Percentiles rank a stretch among this genome's conserved stretches.
Conservation (phyloP, 2,888 invertebrate species). For the Ptychoptera albimana region DNA sequence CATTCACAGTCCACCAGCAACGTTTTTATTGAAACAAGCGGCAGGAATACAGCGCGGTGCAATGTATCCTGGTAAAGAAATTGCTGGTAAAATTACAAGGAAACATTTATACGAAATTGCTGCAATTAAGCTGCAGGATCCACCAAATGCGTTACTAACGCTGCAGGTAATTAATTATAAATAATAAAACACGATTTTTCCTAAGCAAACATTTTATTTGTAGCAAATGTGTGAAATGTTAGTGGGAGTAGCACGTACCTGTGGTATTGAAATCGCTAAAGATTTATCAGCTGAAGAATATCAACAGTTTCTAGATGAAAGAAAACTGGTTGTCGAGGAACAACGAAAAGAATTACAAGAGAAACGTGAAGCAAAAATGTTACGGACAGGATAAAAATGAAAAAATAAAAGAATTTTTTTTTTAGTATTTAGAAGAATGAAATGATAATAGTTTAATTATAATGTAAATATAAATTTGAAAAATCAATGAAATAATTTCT, state of each 20-base stretch:
- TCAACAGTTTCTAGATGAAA: conserved; percentile 59
- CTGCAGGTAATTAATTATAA: conserved; percentile 18
- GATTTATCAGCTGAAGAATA: conserved; percentile 67
- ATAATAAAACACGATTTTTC: neutral
- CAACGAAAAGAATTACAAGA: conserved; percentile 66
- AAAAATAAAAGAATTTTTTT: neutral
- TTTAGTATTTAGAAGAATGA: neutral
- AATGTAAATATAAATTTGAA: neutral
- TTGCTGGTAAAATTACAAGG: conserved; percentile 74
- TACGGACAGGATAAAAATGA: conserved; percentile 51
- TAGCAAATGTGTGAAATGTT: conserved; percentile 65
- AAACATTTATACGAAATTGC: conserved; percentile 99
- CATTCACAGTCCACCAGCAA: conserved; percentile 75
- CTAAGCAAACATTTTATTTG: neutral
- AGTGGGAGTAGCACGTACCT: conserved; percentile 58
- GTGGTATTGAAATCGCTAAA: conserved; percentile 74
- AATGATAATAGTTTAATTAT: neutral
- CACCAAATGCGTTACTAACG: conserved; percentile 34
- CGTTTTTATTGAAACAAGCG: conserved; percentile 84
- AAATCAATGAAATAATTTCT: conserved; percentile 16
- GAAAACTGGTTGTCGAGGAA: conserved; percentile 49
- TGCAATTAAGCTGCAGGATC: conserved; percentile 82
- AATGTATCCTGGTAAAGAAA: conserved; percentile 54
- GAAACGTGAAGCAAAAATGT: conserved; percentile 77
- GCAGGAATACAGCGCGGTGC: conserved; percentile 79